Percentiles rank a stretch among this genome's conserved stretches.
Conservation (phyloP, 2,888 invertebrate genomes). For the Drosophila fungiperda region DNA sequence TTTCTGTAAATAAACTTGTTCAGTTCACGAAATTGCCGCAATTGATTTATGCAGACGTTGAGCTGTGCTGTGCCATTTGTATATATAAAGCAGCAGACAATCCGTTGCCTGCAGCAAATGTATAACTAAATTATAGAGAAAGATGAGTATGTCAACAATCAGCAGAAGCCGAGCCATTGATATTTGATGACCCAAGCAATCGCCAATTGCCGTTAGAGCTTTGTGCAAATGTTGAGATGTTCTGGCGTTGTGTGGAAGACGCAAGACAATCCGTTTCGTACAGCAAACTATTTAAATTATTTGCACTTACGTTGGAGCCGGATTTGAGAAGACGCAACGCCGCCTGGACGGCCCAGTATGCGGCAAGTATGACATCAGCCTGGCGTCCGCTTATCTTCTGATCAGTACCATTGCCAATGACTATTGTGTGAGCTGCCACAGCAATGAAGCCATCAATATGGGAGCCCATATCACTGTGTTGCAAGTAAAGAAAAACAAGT, state of each 20-base stretch:
- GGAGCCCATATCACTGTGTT: slow-evolving; percentile 96
- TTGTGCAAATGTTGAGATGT: slow-evolving; percentile 66
- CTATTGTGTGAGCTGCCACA: slow-evolving; percentile 97
- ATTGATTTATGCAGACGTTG: slow-evolving; percentile 72
- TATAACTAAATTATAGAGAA: background rate
- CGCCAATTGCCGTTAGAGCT: slow-evolving; percentile 27
- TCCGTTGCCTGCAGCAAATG: slow-evolving; percentile 38
- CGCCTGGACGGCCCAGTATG: slow-evolving; percentile 97
- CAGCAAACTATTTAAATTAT: slow-evolving; percentile 1
- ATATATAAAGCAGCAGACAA: slow-evolving; percentile 40
- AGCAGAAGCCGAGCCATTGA: slow-evolving; percentile 9
- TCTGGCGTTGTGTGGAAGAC: slow-evolving; percentile 28
- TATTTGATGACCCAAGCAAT: slow-evolving; percentile 17
- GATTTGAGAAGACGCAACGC: slow-evolving; percentile 96
- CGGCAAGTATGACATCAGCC: slow-evolving; percentile 98
- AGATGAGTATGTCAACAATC: slow-evolving; percentile 19
- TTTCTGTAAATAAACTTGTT: slow-evolving; percentile 55
- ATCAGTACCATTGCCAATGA: slow-evolving; percentile 92
- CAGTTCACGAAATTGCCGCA: slow-evolving; percentile 70
- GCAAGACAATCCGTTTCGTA: slow-evolving; percentile 58
- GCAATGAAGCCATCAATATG: slow-evolving; percentile 99
- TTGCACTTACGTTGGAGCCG: slow-evolving; percentile 91
- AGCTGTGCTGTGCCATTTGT: slow-evolving; percentile 59
- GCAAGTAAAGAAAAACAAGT: background rate
- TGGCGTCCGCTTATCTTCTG: slow-evolving; percentile 93